phyloP scores from a whole-genome alignment of 2,888 invertebrate species.

The Tolmerus cingulatus region DNA sequence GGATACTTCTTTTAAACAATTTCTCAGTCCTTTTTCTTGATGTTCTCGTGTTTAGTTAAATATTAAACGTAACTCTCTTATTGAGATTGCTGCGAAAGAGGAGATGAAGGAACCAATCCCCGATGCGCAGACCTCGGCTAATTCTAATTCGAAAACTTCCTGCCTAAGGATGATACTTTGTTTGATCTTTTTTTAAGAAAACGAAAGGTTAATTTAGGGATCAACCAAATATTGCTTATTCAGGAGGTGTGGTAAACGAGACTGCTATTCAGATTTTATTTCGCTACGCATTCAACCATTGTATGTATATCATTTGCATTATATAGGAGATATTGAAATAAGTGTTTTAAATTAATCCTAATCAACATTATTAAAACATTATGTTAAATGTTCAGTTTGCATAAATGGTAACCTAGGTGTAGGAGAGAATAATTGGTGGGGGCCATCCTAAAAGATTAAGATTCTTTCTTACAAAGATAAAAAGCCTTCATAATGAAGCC shows the following conservation, averaged over 20 bases:
- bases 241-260: neutral
- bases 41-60: neutral
- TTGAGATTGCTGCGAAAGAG: neutral
- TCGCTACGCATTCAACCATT: no score
- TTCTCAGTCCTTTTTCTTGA: neutral
- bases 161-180: neutral
- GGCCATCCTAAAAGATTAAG: no score
- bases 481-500: no score
- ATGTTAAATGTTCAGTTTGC: no score
- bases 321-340: no score
- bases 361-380: no score
- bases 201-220: neutral
- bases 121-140: neutral
- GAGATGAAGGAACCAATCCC: neutral
- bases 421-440: no score
- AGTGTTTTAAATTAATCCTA: no score
- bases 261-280: no score
- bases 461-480: no score
- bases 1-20: neutral
- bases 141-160: neutral
- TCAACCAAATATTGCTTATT: neutral
- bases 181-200: neutral
- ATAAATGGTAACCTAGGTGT: no score
- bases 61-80: neutral
- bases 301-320: no score